These are phyloP conservation scores for Hydrophis major DNA, from an alignment of 2,797 vertebrate species.

Conservation along the genomic window DNA sequence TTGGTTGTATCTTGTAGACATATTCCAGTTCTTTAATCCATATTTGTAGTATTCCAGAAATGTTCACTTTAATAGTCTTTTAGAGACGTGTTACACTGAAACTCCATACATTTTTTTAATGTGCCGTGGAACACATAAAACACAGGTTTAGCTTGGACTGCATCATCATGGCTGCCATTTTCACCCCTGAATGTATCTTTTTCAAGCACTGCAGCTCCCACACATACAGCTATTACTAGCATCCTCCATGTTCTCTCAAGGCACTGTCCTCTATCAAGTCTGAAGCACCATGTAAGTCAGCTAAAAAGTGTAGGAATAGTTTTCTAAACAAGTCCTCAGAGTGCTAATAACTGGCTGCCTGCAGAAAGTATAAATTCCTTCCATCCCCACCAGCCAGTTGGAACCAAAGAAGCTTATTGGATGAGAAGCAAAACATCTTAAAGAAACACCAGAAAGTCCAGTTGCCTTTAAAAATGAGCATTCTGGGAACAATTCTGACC, in stretches of 20 bases:
- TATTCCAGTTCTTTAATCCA: background rate
- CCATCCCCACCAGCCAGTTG: background rate
- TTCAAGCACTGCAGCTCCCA: background rate
- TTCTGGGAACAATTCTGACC: background rate
- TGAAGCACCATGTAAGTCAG: background rate
- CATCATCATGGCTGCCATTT: background rate
- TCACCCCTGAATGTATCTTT: background rate
- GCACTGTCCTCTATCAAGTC: background rate
- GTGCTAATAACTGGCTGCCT: background rate
- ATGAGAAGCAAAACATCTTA: background rate
- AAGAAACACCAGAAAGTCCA: background rate
- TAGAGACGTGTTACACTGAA: background rate
- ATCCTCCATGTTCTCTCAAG: background rate
- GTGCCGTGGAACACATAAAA: background rate
- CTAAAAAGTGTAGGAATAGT: background rate
- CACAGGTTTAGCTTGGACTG: background rate
- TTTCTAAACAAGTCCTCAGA: background rate
- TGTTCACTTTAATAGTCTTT: background rate
- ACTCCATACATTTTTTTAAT: background rate
- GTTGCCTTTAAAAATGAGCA: background rate
- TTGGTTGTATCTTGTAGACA: background rate
- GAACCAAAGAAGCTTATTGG: background rate
- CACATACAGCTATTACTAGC: background rate
- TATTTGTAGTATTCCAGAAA: background rate
- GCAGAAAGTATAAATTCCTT: background rate